Conservation (phyloP, 64 coral and sea anemone genomes). For the Pocillopora verrucosa region DNA sequence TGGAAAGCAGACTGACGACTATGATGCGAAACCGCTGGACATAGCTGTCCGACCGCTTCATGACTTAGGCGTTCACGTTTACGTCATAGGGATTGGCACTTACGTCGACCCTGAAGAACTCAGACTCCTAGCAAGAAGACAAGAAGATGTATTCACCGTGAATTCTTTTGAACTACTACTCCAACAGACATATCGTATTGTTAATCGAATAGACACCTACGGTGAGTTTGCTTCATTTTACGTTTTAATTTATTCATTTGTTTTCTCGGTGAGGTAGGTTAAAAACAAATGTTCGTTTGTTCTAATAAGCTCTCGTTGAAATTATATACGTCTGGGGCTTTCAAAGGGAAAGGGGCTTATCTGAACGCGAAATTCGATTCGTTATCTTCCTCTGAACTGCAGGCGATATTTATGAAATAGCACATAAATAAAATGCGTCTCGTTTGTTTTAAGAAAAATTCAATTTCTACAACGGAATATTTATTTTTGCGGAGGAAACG, state of each 20-base stretch:
- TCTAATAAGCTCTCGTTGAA: too few species aligned
- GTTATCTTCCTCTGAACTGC: too few species aligned
- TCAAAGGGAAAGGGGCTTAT: too few species aligned
- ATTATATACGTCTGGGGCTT: too few species aligned
- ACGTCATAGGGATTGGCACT: constrained; percentile 72
- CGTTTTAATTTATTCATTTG: not conserved
- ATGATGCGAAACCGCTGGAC: constrained; percentile 57
- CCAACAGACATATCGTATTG: constrained; percentile 29
- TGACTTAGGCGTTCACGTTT: constrained; percentile 73
- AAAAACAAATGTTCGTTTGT: too few species aligned
- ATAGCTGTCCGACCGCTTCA: constrained; percentile 58
- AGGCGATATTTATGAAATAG: too few species aligned
- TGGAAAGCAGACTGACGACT: constrained; percentile 68
- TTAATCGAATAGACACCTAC: constrained; percentile 26
- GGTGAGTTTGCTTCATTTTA: not conserved
- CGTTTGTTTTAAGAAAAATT: too few species aligned
- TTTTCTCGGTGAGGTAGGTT: not conserved
- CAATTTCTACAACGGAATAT: too few species aligned
- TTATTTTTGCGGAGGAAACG: too few species aligned
- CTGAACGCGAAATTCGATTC: too few species aligned
- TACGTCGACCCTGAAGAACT: constrained; percentile 54
- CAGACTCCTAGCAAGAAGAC: constrained; percentile 50
- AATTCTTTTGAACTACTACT: constrained; percentile 69
- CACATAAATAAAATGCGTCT: too few species aligned
- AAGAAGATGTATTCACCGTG: constrained; percentile 64